Evolutionary conservation across 2,888 invertebrate species (phyloP).

Genomic region (Holacanthella duospinosa): DNA sequence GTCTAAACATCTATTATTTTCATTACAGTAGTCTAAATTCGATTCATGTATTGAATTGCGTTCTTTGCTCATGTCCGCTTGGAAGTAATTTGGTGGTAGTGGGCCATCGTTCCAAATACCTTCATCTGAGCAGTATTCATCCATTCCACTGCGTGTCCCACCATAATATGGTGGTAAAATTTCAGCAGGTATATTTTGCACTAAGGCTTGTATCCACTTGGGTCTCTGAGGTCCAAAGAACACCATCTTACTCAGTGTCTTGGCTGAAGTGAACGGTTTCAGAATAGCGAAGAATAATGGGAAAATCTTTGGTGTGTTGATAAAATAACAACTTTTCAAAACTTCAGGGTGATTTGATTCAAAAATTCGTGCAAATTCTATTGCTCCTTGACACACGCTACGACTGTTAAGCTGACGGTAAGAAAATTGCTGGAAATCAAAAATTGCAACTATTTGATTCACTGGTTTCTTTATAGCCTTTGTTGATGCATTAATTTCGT

Average conservation of each 20-base stretch:
- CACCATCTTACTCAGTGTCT: slow-evolving; percentile 9
- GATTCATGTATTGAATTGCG: slow-evolving; percentile 5
- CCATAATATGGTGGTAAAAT: slow-evolving; percentile 6
- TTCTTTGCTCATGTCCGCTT: background rate
- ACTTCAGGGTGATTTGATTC: slow-evolving; percentile 22
- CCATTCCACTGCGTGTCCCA: slow-evolving; percentile 3
- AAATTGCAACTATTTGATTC: slow-evolving; percentile 20
- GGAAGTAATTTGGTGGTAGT: slow-evolving; percentile 16
- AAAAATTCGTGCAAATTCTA: slow-evolving; percentile 19
- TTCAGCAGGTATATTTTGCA: background rate
- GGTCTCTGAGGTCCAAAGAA: slow-evolving; percentile 1
- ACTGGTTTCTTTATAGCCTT: slow-evolving; percentile 6
- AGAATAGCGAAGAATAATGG: slow-evolving; percentile 8
- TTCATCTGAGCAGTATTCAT: background rate
- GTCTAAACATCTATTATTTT: too few relatives aligned
- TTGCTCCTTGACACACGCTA: slow-evolving; percentile 18
- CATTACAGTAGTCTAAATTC: background rate
- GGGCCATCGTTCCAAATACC: slow-evolving; percentile 19
- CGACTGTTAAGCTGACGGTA: slow-evolving; percentile 24
- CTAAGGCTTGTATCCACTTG: slow-evolving; percentile 5
- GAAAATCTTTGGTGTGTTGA: slow-evolving; percentile 7
- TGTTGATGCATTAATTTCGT: slow-evolving; percentile 5
- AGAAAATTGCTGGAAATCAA: slow-evolving; percentile 31
- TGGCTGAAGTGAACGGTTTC: slow-evolving; percentile 9
- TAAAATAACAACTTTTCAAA: background rate